Evolutionary conservation across 2,113 vertebrate genomes (phyloP).

Genomic region (Notothenia rossii): DNA sequence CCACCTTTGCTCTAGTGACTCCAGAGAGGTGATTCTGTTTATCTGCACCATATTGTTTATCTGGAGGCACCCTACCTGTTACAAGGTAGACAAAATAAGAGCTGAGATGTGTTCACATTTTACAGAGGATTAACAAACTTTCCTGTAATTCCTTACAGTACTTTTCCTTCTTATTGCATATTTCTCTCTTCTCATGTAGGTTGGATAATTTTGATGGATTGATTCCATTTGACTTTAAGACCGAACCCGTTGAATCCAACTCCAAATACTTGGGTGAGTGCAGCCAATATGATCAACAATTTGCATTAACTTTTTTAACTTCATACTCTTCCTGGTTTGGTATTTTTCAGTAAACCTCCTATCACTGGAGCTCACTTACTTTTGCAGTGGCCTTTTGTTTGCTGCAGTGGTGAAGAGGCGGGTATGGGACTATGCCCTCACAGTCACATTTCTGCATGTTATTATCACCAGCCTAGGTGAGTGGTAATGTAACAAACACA

Average conservation of each 20-base stretch:
- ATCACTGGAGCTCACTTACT: constrained; percentile 89
- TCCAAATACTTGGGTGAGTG: constrained; percentile 88
- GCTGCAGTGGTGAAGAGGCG: constrained; percentile 87
- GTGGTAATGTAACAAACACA: constrained; percentile 2
- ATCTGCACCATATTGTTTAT: neutral
- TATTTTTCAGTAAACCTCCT: constrained; percentile 79
- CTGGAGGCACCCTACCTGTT: neutral
- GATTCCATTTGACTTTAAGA: constrained; percentile 91
- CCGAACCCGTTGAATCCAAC: constrained; percentile 85
- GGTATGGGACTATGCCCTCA: constrained; percentile 91
- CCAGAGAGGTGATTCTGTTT: neutral
- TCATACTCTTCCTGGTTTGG: neutral
- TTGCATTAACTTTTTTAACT: neutral
- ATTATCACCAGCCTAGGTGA: constrained; percentile 86
- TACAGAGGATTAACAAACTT: neutral
- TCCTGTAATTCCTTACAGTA: neutral
- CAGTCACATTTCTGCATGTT: constrained; percentile 87
- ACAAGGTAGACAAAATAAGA: neutral
- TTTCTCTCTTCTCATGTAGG: constrained; percentile 64
- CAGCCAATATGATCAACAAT: neutral
- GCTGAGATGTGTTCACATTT: neutral
- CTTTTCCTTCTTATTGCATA: too few relatives aligned
- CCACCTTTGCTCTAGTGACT: neutral
- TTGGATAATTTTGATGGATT: constrained; percentile 85
- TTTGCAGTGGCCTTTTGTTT: constrained; percentile 88